phyloP scores from a whole-genome alignment of 1,140 invertebrate genomes.

The Ceratina japonica region DNA sequence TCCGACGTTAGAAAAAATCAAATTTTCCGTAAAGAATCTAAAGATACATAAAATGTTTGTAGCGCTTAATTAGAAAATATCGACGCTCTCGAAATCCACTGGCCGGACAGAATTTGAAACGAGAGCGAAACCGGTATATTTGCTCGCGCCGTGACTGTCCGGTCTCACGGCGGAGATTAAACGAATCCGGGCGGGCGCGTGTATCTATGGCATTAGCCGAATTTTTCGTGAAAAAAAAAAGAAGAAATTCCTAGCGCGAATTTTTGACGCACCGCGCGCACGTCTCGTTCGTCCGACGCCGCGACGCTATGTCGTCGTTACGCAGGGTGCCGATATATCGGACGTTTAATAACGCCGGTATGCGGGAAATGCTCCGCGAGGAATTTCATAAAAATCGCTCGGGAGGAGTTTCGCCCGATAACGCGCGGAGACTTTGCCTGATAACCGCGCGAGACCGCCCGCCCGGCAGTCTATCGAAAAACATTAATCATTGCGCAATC shows the following conservation, averaged over 20 bases:
- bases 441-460: background rate
- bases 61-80: too few relatives aligned
- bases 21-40: background rate
- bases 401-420: conserved; percentile 7
- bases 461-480: conserved; percentile 2
- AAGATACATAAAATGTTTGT: too few relatives aligned
- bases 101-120: too few relatives aligned
- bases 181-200: background rate
- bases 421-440: background rate
- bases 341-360: conserved; percentile 34
- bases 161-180: background rate
- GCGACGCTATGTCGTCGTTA: conserved; percentile 22
- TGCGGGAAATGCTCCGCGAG: conserved; percentile 28
- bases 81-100: too few relatives aligned
- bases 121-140: too few relatives aligned
- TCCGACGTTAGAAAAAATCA: too few relatives aligned
- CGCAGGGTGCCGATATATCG: conserved; percentile 14
- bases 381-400: conserved; percentile 39
- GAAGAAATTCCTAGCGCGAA: conserved; percentile 6
- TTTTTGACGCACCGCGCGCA: conserved; percentile 15
- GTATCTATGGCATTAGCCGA: background rate
- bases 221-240: background rate
- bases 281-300: background rate
- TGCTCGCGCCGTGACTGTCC: too few relatives aligned
- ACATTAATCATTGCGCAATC: background rate